These are phyloP conservation scores for Patella depressa DNA, from an alignment of 2,888 invertebrate species.

Conservation along the genomic window DNA sequence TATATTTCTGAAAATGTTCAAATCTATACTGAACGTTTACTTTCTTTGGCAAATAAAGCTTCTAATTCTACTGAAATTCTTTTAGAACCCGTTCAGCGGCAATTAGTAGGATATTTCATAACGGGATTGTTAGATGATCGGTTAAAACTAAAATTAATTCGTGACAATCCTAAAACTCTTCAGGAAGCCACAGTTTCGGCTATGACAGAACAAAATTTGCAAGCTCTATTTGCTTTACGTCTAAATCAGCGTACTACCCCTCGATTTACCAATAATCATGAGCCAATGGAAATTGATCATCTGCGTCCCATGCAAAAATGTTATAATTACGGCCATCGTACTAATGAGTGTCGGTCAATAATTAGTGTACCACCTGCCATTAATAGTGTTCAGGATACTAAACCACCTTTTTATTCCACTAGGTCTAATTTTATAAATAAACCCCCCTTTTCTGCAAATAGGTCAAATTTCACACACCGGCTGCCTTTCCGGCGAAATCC, in stretches of 20 bases:
- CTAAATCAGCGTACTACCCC: background rate
- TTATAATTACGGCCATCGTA: no score
- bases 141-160: slow-evolving; percentile 14
- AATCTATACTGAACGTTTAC: background rate
- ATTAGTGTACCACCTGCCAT: no score
- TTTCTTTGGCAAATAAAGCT: background rate
- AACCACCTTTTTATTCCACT: no score
- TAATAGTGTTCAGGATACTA: no score
- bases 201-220: slow-evolving; percentile 13
- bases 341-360: no score
- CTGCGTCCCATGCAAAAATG: background rate
- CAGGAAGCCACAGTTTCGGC: background rate
- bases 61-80: background rate
- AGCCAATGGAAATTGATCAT: slow-evolving; percentile 1
- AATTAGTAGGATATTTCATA: slow-evolving; percentile 17
- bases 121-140: slow-evolving; percentile 7
- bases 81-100: slow-evolving; percentile 5
- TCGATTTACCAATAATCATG: background rate
- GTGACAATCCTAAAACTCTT: background rate
- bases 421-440: no score
- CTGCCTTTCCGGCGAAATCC: no score
- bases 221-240: background rate
- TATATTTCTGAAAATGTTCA: no score
- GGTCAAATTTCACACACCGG: no score
- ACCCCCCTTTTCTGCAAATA: no score